Base-by-base conservation (phyloP, 1,140 invertebrate species). In the Aphelenchoides avenae region DNA sequence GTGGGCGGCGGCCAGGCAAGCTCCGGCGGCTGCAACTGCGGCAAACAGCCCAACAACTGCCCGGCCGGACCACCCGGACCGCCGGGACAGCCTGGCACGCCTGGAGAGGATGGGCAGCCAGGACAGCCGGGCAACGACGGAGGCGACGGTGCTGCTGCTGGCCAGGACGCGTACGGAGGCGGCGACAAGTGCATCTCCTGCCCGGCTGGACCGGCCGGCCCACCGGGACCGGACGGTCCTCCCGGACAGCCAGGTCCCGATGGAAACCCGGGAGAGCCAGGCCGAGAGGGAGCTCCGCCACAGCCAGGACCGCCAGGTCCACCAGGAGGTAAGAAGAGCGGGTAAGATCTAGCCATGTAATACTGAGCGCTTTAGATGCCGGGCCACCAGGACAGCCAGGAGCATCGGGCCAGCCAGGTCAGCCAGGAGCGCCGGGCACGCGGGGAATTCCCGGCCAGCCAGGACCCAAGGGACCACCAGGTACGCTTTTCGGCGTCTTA, bases 81-180 rank as follows among this genome's bases (percentile, higher is more conserved):
- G 1, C 29, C 31, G n/a, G 56, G 56, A 9, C 56, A 58, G n/a
- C 7, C 34, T 7, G 64, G 43, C 29, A 30, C 37, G 33, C 50
- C 62, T 5, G 64, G 64, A 18, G 47, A 50, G 24, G 52, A 59
- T 31, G 64, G 64, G 15, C 6, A 26, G 13, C 33, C 37, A 2
- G 64, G 64, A 34, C 47, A 70, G 31, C 48, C 18, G 18, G 64
- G 61, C n/a, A 15, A 56, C n/a, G 20, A 37, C 7, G 61, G 64
- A 42, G n/a, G n/a, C n/a, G n/a, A n/a, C n/a, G n/a, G n/a, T n/a
- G n/a, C n/a, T n/a, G 11, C 9, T 2, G 3, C 27, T 27, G 33
- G 27, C 11, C 39, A 56, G 18, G 56, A 11, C 13, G 27, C 33
- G 7, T 43, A 58, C 59, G 27, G 20, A 20, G 37, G 41, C 26